phyloP scores from a whole-genome alignment of 2,113 vertebrate genomes.

The Alces alces region DNA sequence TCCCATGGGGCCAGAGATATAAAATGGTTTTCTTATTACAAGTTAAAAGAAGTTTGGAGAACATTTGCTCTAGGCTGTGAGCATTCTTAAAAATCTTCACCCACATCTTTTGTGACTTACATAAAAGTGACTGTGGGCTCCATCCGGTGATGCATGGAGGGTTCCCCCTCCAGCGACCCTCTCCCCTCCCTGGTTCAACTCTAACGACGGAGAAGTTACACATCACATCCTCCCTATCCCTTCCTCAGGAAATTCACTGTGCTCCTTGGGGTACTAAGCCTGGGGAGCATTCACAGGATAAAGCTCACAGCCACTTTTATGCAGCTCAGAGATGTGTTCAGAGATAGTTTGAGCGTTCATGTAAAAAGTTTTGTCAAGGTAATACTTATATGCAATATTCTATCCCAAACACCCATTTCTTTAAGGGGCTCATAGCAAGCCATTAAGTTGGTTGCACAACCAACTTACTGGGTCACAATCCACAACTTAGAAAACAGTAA shows the following conservation, averaged over 20 bases:
- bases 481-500: not conserved
- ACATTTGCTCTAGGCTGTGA: not conserved
- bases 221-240: not conserved
- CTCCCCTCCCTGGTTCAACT: not conserved
- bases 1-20: not conserved
- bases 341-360: not conserved
- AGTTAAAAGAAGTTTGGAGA: not conserved
- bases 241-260: not conserved
- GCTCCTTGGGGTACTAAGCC: not conserved
- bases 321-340: not conserved
- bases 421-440: not conserved
- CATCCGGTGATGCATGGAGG: not conserved
- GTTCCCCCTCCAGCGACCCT: not conserved
- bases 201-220: not conserved
- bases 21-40: not conserved
- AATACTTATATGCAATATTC: not conserved
- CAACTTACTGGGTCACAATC: not conserved
- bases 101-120: not conserved
- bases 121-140: not conserved
- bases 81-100: not conserved
- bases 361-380: not conserved
- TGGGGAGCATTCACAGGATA: not conserved
- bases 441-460: not conserved
- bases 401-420: not conserved
- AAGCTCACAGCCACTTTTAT: not conserved